Percentiles rank a stretch among this genome's conserved stretches.
Conservation (phyloP, 2,113 vertebrate species). For the Sturnus vulgaris region DNA sequence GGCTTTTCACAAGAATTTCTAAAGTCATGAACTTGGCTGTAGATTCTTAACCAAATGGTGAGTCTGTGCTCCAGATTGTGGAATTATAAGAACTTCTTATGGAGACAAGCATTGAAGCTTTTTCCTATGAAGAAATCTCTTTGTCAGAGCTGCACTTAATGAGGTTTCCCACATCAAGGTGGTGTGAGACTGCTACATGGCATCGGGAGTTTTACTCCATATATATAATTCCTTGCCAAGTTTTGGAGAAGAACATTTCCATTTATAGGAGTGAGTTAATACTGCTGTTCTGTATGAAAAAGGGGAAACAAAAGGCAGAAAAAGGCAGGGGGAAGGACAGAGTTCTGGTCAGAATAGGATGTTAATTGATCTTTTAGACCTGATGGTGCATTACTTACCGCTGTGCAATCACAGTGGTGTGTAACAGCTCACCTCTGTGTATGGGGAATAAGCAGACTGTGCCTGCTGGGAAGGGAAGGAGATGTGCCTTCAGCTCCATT, state of each 20-base stretch:
- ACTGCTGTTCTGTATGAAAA: not conserved
- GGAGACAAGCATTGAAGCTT: rapidly evolving
- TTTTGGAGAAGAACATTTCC: not conserved
- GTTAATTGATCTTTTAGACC: not conserved
- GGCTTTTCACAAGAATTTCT: not conserved
- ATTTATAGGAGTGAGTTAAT: not conserved
- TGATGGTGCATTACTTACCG: not conserved
- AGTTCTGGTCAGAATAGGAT: not conserved
- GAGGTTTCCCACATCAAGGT: not conserved
- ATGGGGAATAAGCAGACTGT: not conserved
- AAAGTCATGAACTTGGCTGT: not conserved
- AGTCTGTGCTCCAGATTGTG: constrained; percentile 5
- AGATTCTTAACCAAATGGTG: not conserved
- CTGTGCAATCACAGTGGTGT: not conserved
- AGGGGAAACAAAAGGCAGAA: not conserved
- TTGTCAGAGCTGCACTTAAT: not conserved
- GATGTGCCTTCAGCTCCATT: not conserved
- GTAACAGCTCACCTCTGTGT: not conserved
- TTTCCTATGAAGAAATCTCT: not conserved
- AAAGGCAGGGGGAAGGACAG: not conserved
- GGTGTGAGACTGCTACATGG: not conserved
- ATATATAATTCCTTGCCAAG: not conserved
- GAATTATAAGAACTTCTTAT: not conserved
- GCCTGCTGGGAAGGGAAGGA: not conserved
- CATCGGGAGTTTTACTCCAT: not conserved